These are phyloP conservation scores for Furcifer pardalis DNA, from an alignment of 2,797 vertebrate genomes.

Conservation along the genomic window DNA sequence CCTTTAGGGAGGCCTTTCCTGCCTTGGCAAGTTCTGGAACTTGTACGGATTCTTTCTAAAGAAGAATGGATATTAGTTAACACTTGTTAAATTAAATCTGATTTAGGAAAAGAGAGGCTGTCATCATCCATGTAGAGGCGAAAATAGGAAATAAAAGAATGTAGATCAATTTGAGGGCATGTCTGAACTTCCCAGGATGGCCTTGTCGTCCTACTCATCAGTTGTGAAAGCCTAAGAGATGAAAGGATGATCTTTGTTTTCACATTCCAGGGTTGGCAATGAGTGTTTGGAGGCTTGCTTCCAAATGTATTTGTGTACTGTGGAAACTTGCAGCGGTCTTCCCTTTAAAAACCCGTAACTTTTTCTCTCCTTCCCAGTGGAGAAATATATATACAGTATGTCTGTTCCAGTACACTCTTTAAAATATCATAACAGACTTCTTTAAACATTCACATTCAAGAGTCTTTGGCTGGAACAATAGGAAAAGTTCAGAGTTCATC, in stretches of 20 bases:
- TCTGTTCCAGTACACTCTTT: constrained; percentile 55
- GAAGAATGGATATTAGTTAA: constrained; percentile 58
- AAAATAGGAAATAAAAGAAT: constrained; percentile 64
- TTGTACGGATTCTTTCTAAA: constrained; percentile 30
- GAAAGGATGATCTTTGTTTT: constrained; percentile 70
- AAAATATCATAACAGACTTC: constrained; percentile 63
- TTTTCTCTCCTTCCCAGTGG: constrained; percentile 55
- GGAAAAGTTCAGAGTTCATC: constrained; percentile 73
- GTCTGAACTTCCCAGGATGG: constrained; percentile 64
- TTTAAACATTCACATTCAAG: constrained; percentile 64
- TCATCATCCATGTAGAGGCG: constrained; percentile 62
- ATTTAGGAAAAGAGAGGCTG: constrained; percentile 67
- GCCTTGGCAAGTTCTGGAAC: constrained; percentile 64
- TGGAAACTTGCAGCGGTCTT: constrained; percentile 58
- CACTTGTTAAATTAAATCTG: constrained; percentile 66
- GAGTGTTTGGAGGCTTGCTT: constrained; percentile 64
- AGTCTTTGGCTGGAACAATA: constrained; percentile 69
- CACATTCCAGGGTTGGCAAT: constrained; percentile 63
- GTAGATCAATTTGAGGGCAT: constrained; percentile 59
- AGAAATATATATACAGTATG: constrained; percentile 39
- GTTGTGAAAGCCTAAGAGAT: constrained; percentile 64
- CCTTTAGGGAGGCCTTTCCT: constrained; percentile 53
- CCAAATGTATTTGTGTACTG: constrained; percentile 66
- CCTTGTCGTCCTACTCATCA: constrained; percentile 56
- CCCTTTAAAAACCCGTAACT: constrained; percentile 51